Conservation (phyloP, 2,797 vertebrate genomes). For the Pangasius krempfi region DNA sequence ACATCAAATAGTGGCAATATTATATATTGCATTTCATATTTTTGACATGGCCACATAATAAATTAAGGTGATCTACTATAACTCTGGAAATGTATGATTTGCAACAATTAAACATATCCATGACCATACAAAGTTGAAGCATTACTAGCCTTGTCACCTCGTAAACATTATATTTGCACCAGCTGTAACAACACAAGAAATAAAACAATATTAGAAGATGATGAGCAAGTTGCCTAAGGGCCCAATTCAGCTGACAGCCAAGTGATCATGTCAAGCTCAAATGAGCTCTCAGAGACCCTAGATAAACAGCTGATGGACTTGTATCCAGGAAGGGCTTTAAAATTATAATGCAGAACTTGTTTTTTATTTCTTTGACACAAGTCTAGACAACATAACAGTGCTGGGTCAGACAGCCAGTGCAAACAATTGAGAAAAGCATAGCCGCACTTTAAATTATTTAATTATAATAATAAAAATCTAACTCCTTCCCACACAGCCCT, state of each 20-base stretch:
- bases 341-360: not conserved
- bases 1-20: not conserved
- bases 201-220: not conserved
- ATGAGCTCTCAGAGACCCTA: not conserved
- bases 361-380: not conserved
- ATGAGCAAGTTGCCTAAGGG: not conserved
- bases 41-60: not conserved
- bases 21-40: not conserved
- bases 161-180: not conserved
- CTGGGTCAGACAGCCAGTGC: not conserved
- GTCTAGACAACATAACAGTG: not conserved
- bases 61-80: not conserved
- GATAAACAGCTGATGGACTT: not conserved
- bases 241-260: not conserved
- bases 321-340: not conserved
- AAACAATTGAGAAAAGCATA: not conserved
- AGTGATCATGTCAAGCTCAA: not conserved
- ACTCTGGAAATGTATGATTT: not conserved
- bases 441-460: not conserved
- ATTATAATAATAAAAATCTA: not conserved
- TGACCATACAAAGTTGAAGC: not conserved
- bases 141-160: not conserved
- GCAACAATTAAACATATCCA: not conserved
- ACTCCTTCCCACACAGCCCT: not conserved
- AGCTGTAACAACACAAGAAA: not conserved